phyloP scores from a whole-genome alignment of 1,140 invertebrate species.

The Ooceraea biroi region DNA sequence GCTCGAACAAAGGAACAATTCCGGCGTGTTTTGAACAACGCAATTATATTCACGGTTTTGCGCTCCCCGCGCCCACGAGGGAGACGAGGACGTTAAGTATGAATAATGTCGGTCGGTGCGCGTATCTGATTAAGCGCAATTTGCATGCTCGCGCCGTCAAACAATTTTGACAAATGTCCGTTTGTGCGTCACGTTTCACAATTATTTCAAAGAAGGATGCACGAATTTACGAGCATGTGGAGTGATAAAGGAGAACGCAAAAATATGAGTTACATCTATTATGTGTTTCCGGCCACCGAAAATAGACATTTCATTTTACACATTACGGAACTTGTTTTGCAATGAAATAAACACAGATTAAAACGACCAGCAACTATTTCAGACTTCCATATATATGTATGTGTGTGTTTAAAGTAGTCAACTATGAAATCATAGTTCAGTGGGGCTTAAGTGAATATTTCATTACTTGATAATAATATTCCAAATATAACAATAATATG shows the following conservation, averaged over 20 bases:
- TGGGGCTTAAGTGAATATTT: no score
- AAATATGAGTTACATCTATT: neutral
- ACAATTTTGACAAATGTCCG: constrained; percentile 22
- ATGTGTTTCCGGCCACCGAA: neutral
- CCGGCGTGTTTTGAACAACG: constrained; percentile 42
- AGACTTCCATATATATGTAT: neutral
- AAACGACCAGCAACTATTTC: neutral
- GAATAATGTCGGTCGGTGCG: constrained; percentile 16
- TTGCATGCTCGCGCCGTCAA: constrained; percentile 15
- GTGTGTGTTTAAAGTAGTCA: no score
- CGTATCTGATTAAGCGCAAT: constrained; percentile 40
- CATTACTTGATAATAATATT: no score
- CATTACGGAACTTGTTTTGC: neutral
- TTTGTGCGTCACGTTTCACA: neutral
- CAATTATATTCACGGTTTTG: constrained; percentile 49
- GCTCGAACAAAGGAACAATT: constrained; percentile 56
- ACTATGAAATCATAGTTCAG: no score
- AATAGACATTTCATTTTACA: neutral
- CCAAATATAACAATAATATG: no score
- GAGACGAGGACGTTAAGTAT: constrained; percentile 16
- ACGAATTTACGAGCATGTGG: neutral
- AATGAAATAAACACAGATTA: constrained; percentile 1
- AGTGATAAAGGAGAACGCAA: neutral
- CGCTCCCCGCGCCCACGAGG: neutral
- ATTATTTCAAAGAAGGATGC: neutral